phyloP scores from a whole-genome alignment of 1,140 invertebrate genomes.

The Octopus bimaculoides region DNA sequence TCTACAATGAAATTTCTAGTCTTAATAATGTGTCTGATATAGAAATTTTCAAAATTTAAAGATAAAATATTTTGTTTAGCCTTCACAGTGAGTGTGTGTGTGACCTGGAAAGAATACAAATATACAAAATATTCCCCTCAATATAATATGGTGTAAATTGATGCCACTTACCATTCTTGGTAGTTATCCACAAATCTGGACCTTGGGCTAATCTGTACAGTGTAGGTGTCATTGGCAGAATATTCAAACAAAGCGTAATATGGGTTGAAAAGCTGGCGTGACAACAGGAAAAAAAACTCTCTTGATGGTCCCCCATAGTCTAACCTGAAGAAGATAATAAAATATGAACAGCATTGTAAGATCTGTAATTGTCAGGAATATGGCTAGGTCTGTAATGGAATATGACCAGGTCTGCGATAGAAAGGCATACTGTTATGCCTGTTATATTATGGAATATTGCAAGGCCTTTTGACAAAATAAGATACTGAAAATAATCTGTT shows the following conservation, averaged over 20 bases:
- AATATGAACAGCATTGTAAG: background rate
- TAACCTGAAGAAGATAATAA: constrained; percentile 58
- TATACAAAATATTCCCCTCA: no score
- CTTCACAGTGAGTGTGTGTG: no score
- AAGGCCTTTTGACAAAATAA: no score
- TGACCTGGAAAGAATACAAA: no score
- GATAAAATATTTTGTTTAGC: no score
- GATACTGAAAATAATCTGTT: background rate
- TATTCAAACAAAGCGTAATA: constrained; percentile 98
- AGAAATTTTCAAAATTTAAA: no score
- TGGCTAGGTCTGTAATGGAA: background rate
- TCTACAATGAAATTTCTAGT: no score
- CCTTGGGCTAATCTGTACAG: constrained; percentile 95
- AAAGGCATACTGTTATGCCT: background rate
- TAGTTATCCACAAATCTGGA: constrained; percentile 97
- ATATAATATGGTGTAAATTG: no score
- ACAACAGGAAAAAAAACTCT: constrained; percentile 96
- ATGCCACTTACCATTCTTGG: constrained; percentile 77
- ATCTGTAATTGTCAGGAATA: no score
- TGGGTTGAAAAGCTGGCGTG: constrained; percentile 94
- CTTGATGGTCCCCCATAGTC: constrained; percentile 95
- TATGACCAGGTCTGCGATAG: background rate
- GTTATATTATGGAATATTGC: background rate
- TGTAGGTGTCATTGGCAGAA: constrained; percentile 96
- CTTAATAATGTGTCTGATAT: no score